Percentiles rank a stretch among this genome's conserved stretches.
Conservation (phyloP, 1,140 invertebrate species). For the Cydia splendana region DNA sequence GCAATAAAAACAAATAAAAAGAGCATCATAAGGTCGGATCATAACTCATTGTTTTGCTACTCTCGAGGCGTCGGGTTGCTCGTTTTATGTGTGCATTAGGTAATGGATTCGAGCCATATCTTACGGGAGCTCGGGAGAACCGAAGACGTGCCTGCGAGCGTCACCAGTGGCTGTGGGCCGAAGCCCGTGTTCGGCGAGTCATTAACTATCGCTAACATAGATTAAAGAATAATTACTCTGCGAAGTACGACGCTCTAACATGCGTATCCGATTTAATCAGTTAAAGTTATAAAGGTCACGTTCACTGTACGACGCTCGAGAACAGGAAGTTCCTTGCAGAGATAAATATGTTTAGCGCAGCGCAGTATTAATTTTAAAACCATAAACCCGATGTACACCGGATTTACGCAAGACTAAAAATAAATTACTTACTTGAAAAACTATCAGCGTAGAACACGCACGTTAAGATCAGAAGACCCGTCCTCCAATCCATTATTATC, state of each 20-base stretch:
- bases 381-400: not conserved
- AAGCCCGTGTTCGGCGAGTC: not conserved
- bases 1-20: conserved; percentile 72
- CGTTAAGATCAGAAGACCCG: conserved; percentile 49
- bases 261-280: conserved; percentile 12
- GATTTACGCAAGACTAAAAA: not conserved
- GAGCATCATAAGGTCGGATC: conserved; percentile 57
- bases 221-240: conserved; percentile 23
- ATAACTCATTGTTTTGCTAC: conserved; percentile 70
- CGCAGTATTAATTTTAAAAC: not conserved
- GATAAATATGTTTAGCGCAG: not conserved
- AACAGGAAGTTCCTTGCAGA: not conserved
- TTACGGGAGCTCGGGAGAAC: conserved; percentile 42
- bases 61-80: conserved; percentile 34
- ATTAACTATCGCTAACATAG: conserved; percentile 14
- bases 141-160: conserved; percentile 41
- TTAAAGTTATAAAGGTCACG: conserved; percentile 20
- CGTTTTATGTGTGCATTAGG: conserved; percentile 62
- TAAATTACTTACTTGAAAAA: conserved; percentile 63
- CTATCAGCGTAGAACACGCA: conserved; percentile 58
- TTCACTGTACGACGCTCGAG: conserved; percentile 6
- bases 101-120: conserved; percentile 66
- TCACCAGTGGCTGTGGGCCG: conserved; percentile 20
- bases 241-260: not conserved
- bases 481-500: conserved; percentile 67